Conservation (phyloP, 2,888 invertebrate genomes). For the Lymantria dispar region DNA sequence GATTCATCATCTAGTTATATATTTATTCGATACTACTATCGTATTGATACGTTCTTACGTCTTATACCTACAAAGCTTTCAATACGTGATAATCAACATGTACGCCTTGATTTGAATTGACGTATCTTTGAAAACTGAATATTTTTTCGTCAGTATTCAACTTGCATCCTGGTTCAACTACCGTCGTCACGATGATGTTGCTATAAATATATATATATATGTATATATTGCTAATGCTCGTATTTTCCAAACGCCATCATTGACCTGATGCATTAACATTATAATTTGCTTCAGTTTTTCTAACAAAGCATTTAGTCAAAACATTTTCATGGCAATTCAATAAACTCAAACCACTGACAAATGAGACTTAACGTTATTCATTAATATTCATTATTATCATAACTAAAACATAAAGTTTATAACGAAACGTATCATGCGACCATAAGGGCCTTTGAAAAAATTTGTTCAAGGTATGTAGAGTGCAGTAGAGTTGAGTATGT, state of each 20-base stretch:
- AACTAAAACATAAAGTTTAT: conserved; percentile 25
- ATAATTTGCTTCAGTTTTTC: too few relatives aligned
- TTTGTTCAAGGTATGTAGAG: conserved; percentile 35
- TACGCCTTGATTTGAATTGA: background rate
- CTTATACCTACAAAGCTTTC: conserved; percentile 5
- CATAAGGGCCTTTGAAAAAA: conserved; percentile 16
- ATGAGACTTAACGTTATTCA: conserved; percentile 49
- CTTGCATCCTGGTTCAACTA: background rate
- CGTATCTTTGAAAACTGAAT: background rate
- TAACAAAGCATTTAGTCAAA: conserved; percentile 44
- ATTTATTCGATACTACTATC: conserved; percentile 33
- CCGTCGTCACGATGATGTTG: too few relatives aligned
- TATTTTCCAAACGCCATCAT: too few relatives aligned
- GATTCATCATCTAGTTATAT: conserved; percentile 46
- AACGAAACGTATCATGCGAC: conserved; percentile 24
- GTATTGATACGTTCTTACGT: conserved; percentile 16
- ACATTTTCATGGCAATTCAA: conserved; percentile 45
- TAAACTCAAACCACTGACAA: conserved; percentile 31
- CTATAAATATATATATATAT: too few relatives aligned
- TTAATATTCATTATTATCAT: conserved; percentile 43
- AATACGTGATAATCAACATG: conserved; percentile 30
- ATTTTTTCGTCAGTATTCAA: background rate
- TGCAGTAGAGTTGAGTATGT: conserved; percentile 34
- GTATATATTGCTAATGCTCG: too few relatives aligned
- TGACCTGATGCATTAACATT: too few relatives aligned